A percentile compares a stretch with the other conserved stretches of the same genome.
Evolutionary conservation across 2,888 invertebrate genomes (phyloP).

Genomic region (Phrixothrix hirtus): DNA sequence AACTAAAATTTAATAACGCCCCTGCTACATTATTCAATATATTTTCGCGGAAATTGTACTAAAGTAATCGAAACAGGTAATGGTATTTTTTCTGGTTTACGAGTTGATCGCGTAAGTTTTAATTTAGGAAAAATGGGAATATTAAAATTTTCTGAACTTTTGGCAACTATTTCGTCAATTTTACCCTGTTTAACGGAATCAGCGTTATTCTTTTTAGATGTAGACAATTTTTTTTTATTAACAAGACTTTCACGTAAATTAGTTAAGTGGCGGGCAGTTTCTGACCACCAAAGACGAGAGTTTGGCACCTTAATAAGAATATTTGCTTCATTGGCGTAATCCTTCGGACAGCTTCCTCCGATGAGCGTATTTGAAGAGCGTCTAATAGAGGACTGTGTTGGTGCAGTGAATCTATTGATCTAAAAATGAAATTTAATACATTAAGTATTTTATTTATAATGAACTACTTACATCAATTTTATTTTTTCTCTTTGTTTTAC

Average conservation of each 20-base stretch:
- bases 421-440: no score
- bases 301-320: constrained; percentile 38
- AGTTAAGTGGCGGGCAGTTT: constrained; percentile 50
- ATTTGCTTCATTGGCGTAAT: constrained; percentile 19
- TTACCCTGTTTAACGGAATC: constrained; percentile 32
- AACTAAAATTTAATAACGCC: no score
- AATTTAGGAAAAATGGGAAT: constrained; percentile 51
- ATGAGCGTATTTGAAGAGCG: constrained; percentile 58
- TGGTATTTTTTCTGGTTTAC: constrained; percentile 41
- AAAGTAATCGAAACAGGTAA: constrained; percentile 49
- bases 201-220: constrained; percentile 33
- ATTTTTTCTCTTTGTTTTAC: constrained; percentile 32
- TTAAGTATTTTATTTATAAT: no score
- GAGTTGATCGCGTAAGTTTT: constrained; percentile 58
- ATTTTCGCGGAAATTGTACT: constrained; percentile 36
- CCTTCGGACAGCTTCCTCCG: constrained; percentile 41
- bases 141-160: constrained; percentile 39
- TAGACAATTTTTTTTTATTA: constrained; percentile 48
- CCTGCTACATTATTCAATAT: neutral
- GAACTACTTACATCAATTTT: neutral
- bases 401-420: constrained; percentile 68
- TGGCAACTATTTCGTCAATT: constrained; percentile 50
- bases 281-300: constrained; percentile 52
- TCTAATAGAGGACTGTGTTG: constrained; percentile 66
- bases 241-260: constrained; percentile 46